Conservation (phyloP, 2,888 invertebrate species). For the Cephonodes hylas region DNA sequence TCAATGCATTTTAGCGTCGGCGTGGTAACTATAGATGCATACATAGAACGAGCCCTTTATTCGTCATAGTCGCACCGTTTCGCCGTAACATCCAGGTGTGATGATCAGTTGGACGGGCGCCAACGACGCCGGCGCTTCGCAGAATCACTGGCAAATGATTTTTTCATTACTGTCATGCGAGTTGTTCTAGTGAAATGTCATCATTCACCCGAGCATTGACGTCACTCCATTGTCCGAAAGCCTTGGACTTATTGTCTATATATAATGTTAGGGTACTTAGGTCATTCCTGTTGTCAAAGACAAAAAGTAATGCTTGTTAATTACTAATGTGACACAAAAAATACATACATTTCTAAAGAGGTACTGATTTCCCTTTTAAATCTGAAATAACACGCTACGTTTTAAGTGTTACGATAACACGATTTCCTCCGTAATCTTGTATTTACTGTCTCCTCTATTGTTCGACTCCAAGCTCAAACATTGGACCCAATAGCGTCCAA, state of each 20-base stretch:
- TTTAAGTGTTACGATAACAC: neutral
- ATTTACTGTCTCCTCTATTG: neutral
- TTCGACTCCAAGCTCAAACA: slow-evolving; percentile 13
- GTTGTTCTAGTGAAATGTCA: slow-evolving; percentile 6
- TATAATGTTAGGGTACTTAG: too few species aligned
- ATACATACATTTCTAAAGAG: too few species aligned
- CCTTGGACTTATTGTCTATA: too few species aligned
- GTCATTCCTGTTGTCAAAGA: too few species aligned
- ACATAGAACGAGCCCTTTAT: slow-evolving; percentile 9
- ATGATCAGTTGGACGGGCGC: slow-evolving; percentile 43
- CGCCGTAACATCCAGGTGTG: slow-evolving; percentile 19
- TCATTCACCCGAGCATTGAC: slow-evolving; percentile 12
- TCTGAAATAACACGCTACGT: too few species aligned
- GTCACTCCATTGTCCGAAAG: neutral
- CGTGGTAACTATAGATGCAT: neutral
- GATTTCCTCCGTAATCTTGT: neutral
- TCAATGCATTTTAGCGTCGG: neutral
- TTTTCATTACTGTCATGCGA: slow-evolving; percentile 9
- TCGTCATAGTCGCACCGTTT: slow-evolving; percentile 24
- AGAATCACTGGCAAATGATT: slow-evolving; percentile 29
- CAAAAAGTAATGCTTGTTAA: too few species aligned
- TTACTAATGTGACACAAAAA: too few species aligned
- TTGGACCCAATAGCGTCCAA: slow-evolving; percentile 23
- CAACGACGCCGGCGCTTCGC: slow-evolving; percentile 47
- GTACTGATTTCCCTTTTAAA: too few species aligned